Percentiles rank a stretch among this genome's conserved stretches.
Conservation (phyloP, 2,797 vertebrate genomes). For the Sarcophilus harrisii region DNA sequence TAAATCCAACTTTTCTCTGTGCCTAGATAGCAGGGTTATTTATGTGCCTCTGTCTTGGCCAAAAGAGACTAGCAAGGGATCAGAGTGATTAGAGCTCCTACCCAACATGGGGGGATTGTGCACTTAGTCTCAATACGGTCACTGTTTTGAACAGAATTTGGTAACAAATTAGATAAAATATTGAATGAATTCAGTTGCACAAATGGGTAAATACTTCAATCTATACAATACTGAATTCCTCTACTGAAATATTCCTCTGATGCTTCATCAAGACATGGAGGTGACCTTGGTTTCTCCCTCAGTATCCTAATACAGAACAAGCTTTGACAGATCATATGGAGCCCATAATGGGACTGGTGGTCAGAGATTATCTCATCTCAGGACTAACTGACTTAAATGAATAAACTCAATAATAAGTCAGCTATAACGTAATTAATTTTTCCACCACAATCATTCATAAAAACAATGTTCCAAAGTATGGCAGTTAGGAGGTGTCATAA, state of each 20-base stretch:
- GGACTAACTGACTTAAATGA: background rate
- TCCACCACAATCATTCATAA: background rate
- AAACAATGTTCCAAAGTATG: background rate
- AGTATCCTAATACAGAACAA: background rate
- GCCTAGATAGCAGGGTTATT: constrained; percentile 17
- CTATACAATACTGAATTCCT: constrained; percentile 22
- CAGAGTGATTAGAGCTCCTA: constrained; percentile 49
- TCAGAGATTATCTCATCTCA: background rate
- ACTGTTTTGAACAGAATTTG: constrained; percentile 12
- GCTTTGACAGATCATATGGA: background rate
- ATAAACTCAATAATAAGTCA: background rate
- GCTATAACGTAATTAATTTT: background rate
- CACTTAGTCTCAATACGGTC: background rate
- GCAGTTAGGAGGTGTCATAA: background rate
- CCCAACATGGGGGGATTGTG: constrained; percentile 6
- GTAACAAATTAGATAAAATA: background rate
- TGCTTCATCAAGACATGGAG: background rate
- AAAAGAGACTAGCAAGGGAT: constrained; percentile 14
- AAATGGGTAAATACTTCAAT: constrained; percentile 40
- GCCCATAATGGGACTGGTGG: background rate
- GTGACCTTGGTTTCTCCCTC: background rate
- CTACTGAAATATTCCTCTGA: background rate
- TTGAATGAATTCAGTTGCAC: constrained; percentile 46
- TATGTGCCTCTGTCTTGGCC: constrained; percentile 21
- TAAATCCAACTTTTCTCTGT: constrained; percentile 46